phyloP scores from a whole-genome alignment of 2,888 invertebrate species.

The Leptinotarsa juncta region DNA sequence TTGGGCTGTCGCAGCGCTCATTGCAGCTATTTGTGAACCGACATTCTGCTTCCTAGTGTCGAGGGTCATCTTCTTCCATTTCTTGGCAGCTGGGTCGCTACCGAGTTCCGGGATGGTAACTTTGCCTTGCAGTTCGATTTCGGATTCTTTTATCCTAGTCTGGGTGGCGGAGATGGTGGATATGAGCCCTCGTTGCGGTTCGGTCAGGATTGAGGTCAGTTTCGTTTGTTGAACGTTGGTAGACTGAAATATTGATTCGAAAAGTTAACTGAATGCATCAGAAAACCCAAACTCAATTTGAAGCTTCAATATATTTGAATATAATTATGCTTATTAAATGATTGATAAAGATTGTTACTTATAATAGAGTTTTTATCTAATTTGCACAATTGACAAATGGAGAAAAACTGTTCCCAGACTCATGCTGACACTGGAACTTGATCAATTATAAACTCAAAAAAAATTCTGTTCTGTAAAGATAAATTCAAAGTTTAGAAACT shows the following conservation, averaged over 20 bases:
- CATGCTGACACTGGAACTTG: too few relatives aligned
- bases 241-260: slow-evolving; percentile 35
- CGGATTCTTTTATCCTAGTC: slow-evolving; percentile 88
- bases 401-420: too few relatives aligned
- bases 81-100: slow-evolving; percentile 85
- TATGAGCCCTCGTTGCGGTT: slow-evolving; percentile 92
- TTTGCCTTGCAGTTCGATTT: slow-evolving; percentile 72
- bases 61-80: slow-evolving; percentile 94
- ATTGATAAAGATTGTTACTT: too few relatives aligned
- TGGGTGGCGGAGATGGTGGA: slow-evolving; percentile 92
- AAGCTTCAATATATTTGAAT: background rate
- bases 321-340: background rate
- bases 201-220: slow-evolving; percentile 86
- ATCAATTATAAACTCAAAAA: too few relatives aligned
- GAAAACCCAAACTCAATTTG: background rate
- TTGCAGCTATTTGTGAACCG: slow-evolving; percentile 96
- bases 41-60: slow-evolving; percentile 97
- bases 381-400: too few relatives aligned
- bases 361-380: too few relatives aligned
- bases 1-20: slow-evolving; percentile 99
- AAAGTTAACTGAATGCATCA: background rate
- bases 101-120: slow-evolving; percentile 81
- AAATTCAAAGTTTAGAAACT: too few relatives aligned
- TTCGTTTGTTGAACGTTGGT: slow-evolving; percentile 79
- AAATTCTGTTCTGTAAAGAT: too few relatives aligned